Percentiles rank a stretch among this genome's conserved stretches.
These are phyloP conservation scores for Agriotes lineatus DNA, from an alignment of 2,888 invertebrate genomes.

Conservation along the genomic window DNA sequence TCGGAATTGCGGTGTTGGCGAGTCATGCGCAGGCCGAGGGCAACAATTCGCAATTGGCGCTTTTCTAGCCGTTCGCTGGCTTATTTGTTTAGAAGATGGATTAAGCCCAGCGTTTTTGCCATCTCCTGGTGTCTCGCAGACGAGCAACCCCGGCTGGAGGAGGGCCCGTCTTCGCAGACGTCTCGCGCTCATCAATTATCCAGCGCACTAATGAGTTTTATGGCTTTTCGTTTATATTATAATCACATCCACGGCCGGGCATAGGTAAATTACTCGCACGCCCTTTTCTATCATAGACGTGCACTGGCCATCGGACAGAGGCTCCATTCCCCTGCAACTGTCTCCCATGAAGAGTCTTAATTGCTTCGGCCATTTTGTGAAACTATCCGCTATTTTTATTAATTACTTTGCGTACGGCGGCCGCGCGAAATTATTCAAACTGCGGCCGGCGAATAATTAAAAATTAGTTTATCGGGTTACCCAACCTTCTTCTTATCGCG, in stretches of 20 bases:
- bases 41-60: slow-evolving; percentile 30
- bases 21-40: slow-evolving; percentile 35
- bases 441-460: not conserved
- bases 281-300: slow-evolving; percentile 44
- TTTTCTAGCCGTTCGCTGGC: slow-evolving; percentile 33
- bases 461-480: not conserved
- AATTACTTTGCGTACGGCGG: slow-evolving; percentile 8
- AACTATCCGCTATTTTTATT: slow-evolving; percentile 24
- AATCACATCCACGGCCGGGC: slow-evolving; percentile 49
- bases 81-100: slow-evolving; percentile 41
- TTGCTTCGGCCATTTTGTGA: slow-evolving; percentile 18
- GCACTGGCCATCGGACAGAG: slow-evolving; percentile 21
- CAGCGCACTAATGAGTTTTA: slow-evolving; percentile 59
- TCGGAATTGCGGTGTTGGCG: slow-evolving; percentile 20
- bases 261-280: slow-evolving; percentile 48
- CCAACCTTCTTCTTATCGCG: not conserved
- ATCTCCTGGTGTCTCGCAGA: slow-evolving; percentile 29
- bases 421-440: slow-evolving; percentile 5
- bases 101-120: slow-evolving; percentile 36
- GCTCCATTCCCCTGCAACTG: not conserved
- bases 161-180: slow-evolving; percentile 47
- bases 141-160: slow-evolving; percentile 47
- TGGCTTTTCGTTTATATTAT: slow-evolving; percentile 59
- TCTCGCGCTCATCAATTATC: slow-evolving; percentile 58
- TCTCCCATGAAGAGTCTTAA: slow-evolving; percentile 30